A percentile compares a stretch with the other conserved stretches of the same genome.
Evolutionary conservation across 2,797 vertebrate species (phyloP).

Genomic region (Argentina silus): DNA sequence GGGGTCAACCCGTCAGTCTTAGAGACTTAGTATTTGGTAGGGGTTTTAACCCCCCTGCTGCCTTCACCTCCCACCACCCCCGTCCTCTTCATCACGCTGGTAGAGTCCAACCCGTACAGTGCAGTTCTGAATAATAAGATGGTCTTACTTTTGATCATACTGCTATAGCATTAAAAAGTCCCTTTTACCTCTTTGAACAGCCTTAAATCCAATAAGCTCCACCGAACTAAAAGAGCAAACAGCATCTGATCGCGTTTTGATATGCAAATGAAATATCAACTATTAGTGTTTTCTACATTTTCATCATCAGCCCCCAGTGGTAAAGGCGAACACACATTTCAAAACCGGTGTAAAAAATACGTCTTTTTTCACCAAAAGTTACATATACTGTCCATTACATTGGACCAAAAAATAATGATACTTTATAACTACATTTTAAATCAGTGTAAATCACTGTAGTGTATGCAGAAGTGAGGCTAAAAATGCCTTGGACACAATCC

Average conservation of each 20-base stretch:
- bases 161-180: conserved; percentile 16
- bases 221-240: conserved; percentile 16
- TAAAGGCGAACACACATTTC: background rate
- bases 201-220: conserved; percentile 21
- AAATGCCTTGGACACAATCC: background rate
- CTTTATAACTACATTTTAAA: background rate
- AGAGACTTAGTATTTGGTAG: background rate
- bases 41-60: background rate
- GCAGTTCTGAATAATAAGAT: conserved; percentile 27
- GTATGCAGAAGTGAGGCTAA: background rate
- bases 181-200: conserved; percentile 19
- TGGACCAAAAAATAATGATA: background rate
- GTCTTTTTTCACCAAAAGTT: background rate
- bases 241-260: background rate
- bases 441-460: background rate
- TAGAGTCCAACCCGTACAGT: conserved; percentile 1
- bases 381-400: background rate
- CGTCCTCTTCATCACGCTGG: conserved; percentile 5
- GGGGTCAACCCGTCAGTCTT: conserved; percentile 7
- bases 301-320: background rate
- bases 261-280: background rate
- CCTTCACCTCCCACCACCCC: background rate
- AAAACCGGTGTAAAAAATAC: background rate
- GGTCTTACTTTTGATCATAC: conserved; percentile 26
- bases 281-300: background rate